These are phyloP conservation scores for Sula dactylatra DNA, from an alignment of 2,113 vertebrate species.

Conservation along the genomic window DNA sequence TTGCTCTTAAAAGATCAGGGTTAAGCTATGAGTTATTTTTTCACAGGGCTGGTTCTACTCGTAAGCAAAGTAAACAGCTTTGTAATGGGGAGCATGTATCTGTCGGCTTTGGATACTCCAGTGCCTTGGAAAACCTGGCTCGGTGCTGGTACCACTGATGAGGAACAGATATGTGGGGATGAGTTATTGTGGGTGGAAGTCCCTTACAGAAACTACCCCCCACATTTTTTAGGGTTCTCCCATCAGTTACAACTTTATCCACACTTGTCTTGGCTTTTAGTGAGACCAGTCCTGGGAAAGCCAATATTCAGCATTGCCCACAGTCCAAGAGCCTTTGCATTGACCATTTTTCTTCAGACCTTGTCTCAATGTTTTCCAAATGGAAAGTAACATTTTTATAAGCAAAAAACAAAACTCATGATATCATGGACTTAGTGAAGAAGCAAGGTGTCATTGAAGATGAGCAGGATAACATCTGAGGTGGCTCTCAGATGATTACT, in stretches of 20 bases:
- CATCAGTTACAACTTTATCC: background rate
- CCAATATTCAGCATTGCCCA: background rate
- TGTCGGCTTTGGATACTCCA: background rate
- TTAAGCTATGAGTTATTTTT: background rate
- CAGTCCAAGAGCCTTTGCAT: background rate
- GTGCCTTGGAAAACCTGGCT: background rate
- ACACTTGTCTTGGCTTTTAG: background rate
- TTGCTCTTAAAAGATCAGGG: background rate
- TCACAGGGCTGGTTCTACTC: background rate
- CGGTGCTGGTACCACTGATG: background rate
- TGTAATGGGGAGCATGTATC: background rate
- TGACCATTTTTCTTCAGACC: background rate
- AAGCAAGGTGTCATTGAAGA: background rate
- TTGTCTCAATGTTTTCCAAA: background rate
- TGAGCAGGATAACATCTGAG: background rate
- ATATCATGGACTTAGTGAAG: background rate
- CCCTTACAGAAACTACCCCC: background rate
- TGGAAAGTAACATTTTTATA: background rate
- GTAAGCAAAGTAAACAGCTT: background rate
- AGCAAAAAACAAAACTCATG: rapidly evolving
- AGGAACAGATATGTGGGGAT: background rate
- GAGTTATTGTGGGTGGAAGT: background rate
- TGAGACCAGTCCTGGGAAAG: background rate
- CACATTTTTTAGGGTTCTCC: background rate
- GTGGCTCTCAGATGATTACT: background rate